Evolutionary conservation across 2,797 vertebrate genomes (phyloP).

Genomic region (Podarcis siculus): DNA sequence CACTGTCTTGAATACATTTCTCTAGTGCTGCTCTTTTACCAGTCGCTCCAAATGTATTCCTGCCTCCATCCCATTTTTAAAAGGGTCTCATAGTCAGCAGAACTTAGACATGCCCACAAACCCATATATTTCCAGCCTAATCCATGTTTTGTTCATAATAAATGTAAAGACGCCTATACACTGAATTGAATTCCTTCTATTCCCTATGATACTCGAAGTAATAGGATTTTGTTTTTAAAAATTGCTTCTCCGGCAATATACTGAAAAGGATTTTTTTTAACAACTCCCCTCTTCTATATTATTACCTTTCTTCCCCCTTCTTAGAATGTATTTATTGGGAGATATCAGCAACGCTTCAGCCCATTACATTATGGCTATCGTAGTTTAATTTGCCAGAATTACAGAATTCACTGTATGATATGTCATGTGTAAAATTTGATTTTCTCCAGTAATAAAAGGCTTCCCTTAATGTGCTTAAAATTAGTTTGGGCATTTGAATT

Average conservation of each 20-base stretch:
- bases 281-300: neutral
- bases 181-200: conserved; percentile 28
- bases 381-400: conserved; percentile 30
- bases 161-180: neutral
- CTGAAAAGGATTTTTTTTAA: neutral
- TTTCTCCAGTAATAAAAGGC: conserved; percentile 21
- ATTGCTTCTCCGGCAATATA: conserved; percentile 5
- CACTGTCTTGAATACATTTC: conserved; percentile 2
- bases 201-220: neutral
- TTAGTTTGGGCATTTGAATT: conserved; percentile 30
- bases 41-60: neutral
- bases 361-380: conserved; percentile 4
- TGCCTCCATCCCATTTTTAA: neutral
- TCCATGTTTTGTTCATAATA: neutral
- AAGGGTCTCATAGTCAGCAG: neutral
- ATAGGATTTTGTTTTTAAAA: conserved; percentile 20
- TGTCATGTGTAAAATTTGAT: conserved; percentile 34
- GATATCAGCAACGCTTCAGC: conserved; percentile 5
- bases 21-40: neutral
- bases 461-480: conserved; percentile 26
- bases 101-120: neutral
- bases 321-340: conserved; percentile 14
- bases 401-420: conserved; percentile 31
- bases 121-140: neutral
- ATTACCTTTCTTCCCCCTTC: neutral